Percentiles rank a stretch among this genome's conserved stretches.
phyloP scores from a whole-genome alignment of 2,113 vertebrate genomes.

The Gnathonemus echidnorhynchus region DNA sequence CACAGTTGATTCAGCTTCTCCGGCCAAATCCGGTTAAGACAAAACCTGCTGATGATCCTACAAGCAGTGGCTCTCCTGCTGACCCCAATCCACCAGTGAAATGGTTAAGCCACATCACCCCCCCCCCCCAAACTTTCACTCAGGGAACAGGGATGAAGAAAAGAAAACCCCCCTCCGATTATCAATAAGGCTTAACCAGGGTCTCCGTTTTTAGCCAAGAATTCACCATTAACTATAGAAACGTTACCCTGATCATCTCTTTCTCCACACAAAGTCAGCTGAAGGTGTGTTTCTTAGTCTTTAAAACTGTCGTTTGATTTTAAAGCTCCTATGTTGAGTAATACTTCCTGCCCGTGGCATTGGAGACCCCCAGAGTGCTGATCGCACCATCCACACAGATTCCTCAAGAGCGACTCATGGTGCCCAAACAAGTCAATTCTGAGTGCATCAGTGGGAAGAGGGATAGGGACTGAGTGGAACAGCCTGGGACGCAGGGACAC shows the following conservation, averaged over 20 bases:
- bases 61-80: conserved; percentile 60
- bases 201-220: not conserved
- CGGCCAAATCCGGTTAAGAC: conserved; percentile 82
- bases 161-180: not conserved
- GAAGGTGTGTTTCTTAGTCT: not conserved
- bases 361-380: not conserved
- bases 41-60: conserved; percentile 74
- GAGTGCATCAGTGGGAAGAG: not conserved
- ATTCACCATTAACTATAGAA: not conserved
- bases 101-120: conserved; percentile 29
- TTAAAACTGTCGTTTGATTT: not conserved
- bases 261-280: not conserved
- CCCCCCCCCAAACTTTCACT: conserved; percentile 47
- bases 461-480: not conserved
- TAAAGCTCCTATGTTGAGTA: not conserved
- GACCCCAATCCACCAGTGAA: conserved; percentile 62
- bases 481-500: not conserved
- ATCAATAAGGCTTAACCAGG: not conserved
- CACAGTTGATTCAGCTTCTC: conserved; percentile 70
- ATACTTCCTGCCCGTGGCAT: not conserved
- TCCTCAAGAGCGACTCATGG: not conserved
- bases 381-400: not conserved
- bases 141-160: not conserved
- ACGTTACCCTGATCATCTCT: not conserved
- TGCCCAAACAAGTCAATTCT: not conserved